Percentiles rank a stretch among this genome's conserved stretches.
Evolutionary conservation across 2,113 vertebrate genomes (phyloP).

Genomic region (Acanthochromis polyacanthus): DNA sequence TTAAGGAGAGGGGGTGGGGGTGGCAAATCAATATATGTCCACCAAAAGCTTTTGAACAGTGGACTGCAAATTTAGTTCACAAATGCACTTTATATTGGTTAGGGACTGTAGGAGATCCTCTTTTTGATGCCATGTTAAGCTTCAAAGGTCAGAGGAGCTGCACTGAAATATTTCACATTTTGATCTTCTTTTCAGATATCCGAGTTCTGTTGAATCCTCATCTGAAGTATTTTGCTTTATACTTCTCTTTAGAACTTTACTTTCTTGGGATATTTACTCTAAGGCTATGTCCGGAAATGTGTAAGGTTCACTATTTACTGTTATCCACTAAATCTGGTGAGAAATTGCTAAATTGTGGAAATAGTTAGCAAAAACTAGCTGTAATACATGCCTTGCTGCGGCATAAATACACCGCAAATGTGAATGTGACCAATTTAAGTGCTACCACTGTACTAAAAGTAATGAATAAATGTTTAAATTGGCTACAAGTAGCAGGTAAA

Average conservation of each 20-base stretch:
- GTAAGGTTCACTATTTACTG: not conserved
- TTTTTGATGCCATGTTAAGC: constrained; percentile 37
- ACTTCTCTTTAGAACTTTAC: not conserved
- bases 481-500: too few species aligned
- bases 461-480: too few species aligned
- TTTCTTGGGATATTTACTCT: not conserved
- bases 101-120: constrained; percentile 1
- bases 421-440: too few species aligned
- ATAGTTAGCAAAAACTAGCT: too few species aligned
- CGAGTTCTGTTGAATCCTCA: not conserved
- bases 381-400: too few species aligned
- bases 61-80: constrained; percentile 70
- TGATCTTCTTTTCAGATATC: not conserved
- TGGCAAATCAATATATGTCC: constrained; percentile 74
- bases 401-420: too few species aligned
- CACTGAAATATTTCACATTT: constrained; percentile 9
- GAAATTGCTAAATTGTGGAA: too few species aligned
- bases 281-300: not conserved
- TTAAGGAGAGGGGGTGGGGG: constrained; percentile 63
- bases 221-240: not conserved
- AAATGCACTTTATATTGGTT: constrained; percentile 68
- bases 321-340: too few species aligned
- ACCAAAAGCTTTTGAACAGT: constrained; percentile 81
- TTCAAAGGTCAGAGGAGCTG: constrained; percentile 52
- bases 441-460: too few species aligned